Evolutionary conservation across 2,113 vertebrate species (phyloP).

Genomic region (Thunnus thynnus): DNA sequence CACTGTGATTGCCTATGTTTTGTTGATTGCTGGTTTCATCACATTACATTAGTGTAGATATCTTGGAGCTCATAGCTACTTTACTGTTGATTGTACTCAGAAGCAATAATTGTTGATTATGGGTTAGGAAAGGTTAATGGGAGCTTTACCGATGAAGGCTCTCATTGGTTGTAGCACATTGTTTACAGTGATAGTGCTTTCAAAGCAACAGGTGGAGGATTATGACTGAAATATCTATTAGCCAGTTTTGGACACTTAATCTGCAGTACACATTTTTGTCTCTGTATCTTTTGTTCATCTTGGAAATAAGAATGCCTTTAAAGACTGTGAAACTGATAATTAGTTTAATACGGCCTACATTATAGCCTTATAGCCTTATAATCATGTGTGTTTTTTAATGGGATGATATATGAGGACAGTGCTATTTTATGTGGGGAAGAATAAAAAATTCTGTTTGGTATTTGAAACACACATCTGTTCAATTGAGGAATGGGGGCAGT

Average conservation of each 20-base stretch:
- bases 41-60: neutral
- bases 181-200: neutral
- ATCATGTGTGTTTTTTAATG: too few species aligned
- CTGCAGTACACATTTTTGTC: too few species aligned
- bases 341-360: neutral
- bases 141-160: constrained; percentile 10
- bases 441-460: neutral
- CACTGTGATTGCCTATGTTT: neutral
- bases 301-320: neutral
- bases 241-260: neutral
- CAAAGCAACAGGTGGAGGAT: neutral
- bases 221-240: neutral
- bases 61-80: neutral
- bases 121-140: constrained; percentile 4
- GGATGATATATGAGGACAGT: too few species aligned
- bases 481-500: neutral
- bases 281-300: neutral
- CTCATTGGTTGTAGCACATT: neutral
- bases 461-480: neutral
- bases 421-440: neutral
- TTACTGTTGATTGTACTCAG: constrained; percentile 11
- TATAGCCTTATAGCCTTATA: neutral
- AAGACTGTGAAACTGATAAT: neutral
- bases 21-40: neutral
- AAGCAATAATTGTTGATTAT: constrained; percentile 1